phyloP scores from a whole-genome alignment of 2,888 invertebrate genomes.

The Amiota communis region DNA sequence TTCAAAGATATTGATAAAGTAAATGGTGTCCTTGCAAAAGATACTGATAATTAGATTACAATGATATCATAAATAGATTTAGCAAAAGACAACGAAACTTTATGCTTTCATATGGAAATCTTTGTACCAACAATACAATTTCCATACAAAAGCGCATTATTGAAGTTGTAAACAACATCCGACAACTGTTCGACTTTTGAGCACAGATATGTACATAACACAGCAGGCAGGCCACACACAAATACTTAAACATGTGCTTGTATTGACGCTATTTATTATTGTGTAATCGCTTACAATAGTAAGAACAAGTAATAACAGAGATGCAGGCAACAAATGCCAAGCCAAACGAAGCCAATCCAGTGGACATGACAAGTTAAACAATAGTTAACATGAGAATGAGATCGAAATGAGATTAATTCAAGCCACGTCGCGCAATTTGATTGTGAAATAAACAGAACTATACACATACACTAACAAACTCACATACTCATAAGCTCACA shows the following conservation, averaged over 20 bases:
- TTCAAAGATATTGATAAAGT: no score
- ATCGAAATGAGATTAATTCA: conserved; percentile 19
- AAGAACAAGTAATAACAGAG: not conserved
- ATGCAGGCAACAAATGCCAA: no score
- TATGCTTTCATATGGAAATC: no score
- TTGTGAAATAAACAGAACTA: not conserved
- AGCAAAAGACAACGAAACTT: no score
- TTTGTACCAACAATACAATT: not conserved
- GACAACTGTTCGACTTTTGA: conserved; percentile 15
- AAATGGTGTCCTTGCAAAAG: no score
- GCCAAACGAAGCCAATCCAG: not conserved
- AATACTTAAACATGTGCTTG: not conserved
- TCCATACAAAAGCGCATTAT: conserved; percentile 15
- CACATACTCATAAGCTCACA: not conserved
- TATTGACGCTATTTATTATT: no score
- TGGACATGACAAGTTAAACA: conserved; percentile 16
- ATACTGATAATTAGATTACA: no score
- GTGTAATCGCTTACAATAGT: no score
- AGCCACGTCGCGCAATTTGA: conserved; percentile 2
- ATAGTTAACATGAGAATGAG: conserved; percentile 11
- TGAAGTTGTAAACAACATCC: conserved; percentile 27
- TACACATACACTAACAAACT: not conserved
- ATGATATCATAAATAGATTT: no score
- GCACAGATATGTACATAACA: not conserved
- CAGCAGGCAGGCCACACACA: not conserved